Evolutionary conservation across 2,113 vertebrate genomes (phyloP).

Genomic region (Apteryx mantelli): DNA sequence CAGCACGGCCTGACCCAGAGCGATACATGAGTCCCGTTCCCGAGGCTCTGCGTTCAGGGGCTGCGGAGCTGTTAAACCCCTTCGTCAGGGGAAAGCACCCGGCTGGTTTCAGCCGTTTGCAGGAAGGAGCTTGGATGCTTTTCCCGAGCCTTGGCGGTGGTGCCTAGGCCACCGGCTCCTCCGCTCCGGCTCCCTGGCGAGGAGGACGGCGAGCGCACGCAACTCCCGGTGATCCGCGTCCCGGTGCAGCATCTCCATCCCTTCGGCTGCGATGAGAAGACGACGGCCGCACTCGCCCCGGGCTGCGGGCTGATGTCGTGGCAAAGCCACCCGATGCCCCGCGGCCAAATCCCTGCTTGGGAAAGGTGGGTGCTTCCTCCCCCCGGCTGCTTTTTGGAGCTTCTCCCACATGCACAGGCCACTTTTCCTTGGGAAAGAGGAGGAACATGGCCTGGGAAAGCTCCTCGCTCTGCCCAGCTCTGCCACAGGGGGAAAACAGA

Average conservation of each 20-base stretch:
- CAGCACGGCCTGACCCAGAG: too few relatives aligned
- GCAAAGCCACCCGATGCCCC: neutral
- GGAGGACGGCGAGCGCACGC: too few relatives aligned
- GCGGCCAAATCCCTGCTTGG: neutral
- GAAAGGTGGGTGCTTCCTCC: neutral
- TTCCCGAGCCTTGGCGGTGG: too few relatives aligned
- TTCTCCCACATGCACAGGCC: fast-evolving
- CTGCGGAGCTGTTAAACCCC: neutral
- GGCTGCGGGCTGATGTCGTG: too few relatives aligned
- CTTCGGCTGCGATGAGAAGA: neutral
- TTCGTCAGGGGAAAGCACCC: too few relatives aligned
- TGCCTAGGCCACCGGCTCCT: too few relatives aligned
- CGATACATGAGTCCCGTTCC: neutral
- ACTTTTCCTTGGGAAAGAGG: neutral
- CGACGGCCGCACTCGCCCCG: neutral
- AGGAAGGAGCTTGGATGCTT: too few relatives aligned
- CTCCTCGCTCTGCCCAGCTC: neutral
- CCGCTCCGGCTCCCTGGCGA: too few relatives aligned
- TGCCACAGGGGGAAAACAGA: neutral
- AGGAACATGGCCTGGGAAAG: fast-evolving
- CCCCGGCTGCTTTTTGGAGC: neutral
- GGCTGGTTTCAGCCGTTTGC: too few relatives aligned
- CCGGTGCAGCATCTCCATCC: neutral
- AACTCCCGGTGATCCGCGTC: too few relatives aligned
- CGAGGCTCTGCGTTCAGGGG: neutral